Evolutionary conservation across 1,140 invertebrate genomes (phyloP), one percentile per base, ranked within the genome.

Genomic region (Lepidurus couesii): DNA sequence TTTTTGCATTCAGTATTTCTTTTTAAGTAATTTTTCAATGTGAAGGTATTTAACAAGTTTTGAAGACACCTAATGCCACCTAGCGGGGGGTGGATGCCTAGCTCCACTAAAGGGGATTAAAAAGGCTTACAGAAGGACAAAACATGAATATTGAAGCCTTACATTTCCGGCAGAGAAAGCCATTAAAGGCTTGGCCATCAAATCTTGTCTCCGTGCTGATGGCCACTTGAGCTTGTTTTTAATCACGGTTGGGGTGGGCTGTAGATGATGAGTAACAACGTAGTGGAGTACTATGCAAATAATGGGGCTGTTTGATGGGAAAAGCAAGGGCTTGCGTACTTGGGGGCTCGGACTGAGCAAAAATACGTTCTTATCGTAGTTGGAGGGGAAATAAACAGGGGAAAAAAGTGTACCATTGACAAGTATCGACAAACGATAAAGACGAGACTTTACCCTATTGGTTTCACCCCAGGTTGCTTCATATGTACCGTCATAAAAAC

Each of bases 381-480:
- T 65, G 7, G 53, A 65, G 53, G 13, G 53, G 26, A 34, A 34
- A 34, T 34, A 34, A 65, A n/a, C 13, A 65, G 47, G 47, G 47
- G 53, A 21, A 65, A 65, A 65, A 16, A 65, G 53, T 65, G 21
- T 65, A 13, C 53, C 53, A 65, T 65, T 65, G 53, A 65, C 53
- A 65, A 65, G 53, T 65, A 65, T 65, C 53, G 53, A 21, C 53
- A 65, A 65, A 65, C 53, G 53, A 65, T 65, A 65, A 65, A 65
- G 53, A 65, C 53, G 53, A 34, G 34, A 65, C 53, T 65, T 65
- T 65, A 65, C 53, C 53, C 53, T 65, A 65, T 65, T 65, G 53
- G 53, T 65, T 65, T 65, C 53, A 65, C 53, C 53, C 53, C 53
- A 65, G 53, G 53, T 65, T 65, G 1, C 53, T 7, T 65, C 53